Evolutionary conservation across 2,113 vertebrate genomes (phyloP), one percentile per base, ranked within the genome.

Genomic region (Lophura nycthemera): DNA sequence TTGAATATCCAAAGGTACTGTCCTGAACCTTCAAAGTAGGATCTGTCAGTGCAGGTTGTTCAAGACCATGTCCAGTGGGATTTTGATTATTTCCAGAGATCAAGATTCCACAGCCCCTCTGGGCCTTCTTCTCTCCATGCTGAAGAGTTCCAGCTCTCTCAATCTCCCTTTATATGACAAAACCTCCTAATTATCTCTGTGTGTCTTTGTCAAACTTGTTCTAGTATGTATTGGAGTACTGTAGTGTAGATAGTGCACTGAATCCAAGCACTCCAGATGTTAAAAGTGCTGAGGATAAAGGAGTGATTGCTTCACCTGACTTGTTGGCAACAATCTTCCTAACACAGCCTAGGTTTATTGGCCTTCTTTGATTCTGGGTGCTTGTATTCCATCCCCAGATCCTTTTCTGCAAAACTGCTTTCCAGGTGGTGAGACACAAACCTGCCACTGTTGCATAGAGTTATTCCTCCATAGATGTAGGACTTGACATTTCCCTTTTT

Each of bases 1-100:
- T 48, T 48, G 47, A 48, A 48, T 21, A 48, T 22, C 47, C 47
- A 48, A 48, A 48, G 47, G 21, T 48, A 21, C 47, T 22, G 21
- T 48, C 21, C 11, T 48, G 47, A 11, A 48, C 11, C 47, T 48
- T 22, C 47, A 48, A 67, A 63, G 7, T 20, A 66, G 16, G 2
- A 3, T 6, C 18, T 36, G 7, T 0, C 1, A 18, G 6, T 57
- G 1, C 5, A 50, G 1, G 2, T 40, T 61, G 34, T 48, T 48
- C 10, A 48, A 48, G 20, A 48, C 20, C 47, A 21, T 48, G 47
- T 48, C 10, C 20, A 48, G 3, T 21, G 13, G 45, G 5, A 21
- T 50, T 1, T 74, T 34, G 0, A 48, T 6, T 61, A 56, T 83
- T 83, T 83, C 12, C 17, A 10, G 3, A 6, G 30, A 52, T 4